Evolutionary conservation across 2,888 invertebrate species (phyloP).

Genomic region (Lymantria monacha): DNA sequence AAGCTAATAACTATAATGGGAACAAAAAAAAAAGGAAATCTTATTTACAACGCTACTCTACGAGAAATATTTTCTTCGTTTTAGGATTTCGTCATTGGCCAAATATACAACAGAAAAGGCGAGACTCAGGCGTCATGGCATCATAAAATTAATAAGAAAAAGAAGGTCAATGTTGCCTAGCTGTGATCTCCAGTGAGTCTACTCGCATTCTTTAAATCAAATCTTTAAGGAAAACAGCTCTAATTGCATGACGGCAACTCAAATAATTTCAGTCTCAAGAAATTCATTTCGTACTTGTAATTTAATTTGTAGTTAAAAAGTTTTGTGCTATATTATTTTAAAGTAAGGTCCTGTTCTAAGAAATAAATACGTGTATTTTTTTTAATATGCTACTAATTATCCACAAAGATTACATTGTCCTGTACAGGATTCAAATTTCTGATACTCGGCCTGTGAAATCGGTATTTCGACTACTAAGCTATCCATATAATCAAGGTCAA

Average conservation of each 20-base stretch:
- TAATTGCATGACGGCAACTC: slow-evolving; percentile 7
- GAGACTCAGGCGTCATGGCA: neutral
- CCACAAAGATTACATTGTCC: no score
- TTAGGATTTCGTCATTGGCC: neutral
- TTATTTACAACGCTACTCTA: neutral
- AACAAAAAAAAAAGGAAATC: slow-evolving; percentile 1
- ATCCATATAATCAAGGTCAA: no score
- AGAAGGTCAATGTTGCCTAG: slow-evolving; percentile 3
- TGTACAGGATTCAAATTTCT: no score
- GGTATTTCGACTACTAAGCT: no score
- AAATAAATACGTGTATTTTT: no score
- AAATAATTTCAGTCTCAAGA: neutral
- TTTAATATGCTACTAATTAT: no score
- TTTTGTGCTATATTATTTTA: no score
- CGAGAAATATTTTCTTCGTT: neutral
- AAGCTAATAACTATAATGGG: slow-evolving; percentile 1
- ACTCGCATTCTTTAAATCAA: slow-evolving; percentile 10
- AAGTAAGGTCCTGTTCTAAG: no score
- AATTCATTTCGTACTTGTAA: no score
- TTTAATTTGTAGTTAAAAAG: no score
- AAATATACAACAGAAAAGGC: neutral
- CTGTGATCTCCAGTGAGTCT: slow-evolving; percentile 4
- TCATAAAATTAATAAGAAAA: slow-evolving; percentile 15
- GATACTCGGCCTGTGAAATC: no score
- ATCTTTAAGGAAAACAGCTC: slow-evolving; percentile 7